phyloP scores from a whole-genome alignment of 2,888 invertebrate species.

The Amphipyra tragopoginis region DNA sequence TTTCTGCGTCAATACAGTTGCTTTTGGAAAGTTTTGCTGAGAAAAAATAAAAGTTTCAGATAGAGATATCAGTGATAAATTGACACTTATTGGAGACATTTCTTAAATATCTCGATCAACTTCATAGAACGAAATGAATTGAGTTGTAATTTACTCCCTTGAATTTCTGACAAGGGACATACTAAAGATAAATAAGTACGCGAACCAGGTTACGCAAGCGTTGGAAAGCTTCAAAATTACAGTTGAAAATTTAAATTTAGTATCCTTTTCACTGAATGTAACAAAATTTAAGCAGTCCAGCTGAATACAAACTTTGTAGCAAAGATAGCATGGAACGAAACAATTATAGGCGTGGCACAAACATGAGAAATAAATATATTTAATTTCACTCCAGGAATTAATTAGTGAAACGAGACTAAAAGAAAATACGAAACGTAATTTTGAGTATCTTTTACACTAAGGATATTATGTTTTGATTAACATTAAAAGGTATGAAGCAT shows the following conservation, averaged over 20 bases:
- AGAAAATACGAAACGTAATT: conserved; percentile 61
- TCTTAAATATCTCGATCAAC: conserved; percentile 18
- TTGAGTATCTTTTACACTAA: conserved; percentile 54
- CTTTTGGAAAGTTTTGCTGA: conserved; percentile 41
- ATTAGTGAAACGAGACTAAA: conserved; percentile 60
- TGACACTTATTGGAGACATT: conserved; percentile 35
- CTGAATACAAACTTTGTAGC: conserved; percentile 36
- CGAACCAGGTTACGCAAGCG: conserved; percentile 29
- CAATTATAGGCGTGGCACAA: conserved; percentile 39
- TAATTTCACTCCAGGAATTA: conserved; percentile 61
- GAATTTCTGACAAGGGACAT: background rate
- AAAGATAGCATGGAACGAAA: conserved; percentile 28
- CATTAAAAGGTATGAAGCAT: conserved; percentile 44
- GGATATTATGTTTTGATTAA: conserved; percentile 57
- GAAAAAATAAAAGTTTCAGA: conserved; percentile 42
- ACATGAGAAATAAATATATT: conserved; percentile 57
- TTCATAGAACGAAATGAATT: conserved; percentile 14
- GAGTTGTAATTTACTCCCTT: conserved; percentile 12
- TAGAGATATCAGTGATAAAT: conserved; percentile 33
- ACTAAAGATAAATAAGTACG: conserved; percentile 17
- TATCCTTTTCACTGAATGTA: conserved; percentile 34
- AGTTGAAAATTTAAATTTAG: conserved; percentile 38
- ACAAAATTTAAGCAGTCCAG: conserved; percentile 32
- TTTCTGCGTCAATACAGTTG: conserved; percentile 49
- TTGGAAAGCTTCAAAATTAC: conserved; percentile 26